Conservation (phyloP, 2,888 invertebrate genomes). For the Melanargia galathea region DNA sequence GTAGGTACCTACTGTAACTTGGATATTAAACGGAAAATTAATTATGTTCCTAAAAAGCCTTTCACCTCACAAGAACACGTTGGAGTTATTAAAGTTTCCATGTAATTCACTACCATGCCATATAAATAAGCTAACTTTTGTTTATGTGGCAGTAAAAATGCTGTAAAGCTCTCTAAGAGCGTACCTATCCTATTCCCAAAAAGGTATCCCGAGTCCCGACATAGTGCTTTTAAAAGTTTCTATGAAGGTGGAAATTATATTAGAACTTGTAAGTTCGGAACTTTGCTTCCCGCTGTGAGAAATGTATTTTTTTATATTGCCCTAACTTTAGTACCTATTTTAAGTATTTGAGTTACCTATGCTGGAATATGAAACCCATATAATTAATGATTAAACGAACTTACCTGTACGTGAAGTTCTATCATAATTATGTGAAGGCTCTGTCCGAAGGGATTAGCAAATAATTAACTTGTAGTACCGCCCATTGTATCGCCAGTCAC, state of each 20-base stretch:
- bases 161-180: constrained; percentile 22
- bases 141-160: constrained; percentile 29
- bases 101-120: constrained; percentile 16
- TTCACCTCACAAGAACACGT: not conserved
- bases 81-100: constrained; percentile 21
- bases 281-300: constrained; percentile 13
- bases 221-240: constrained; percentile 25
- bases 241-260: constrained; percentile 15
- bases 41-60: not conserved
- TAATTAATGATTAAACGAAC: too few species aligned
- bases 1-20: too few species aligned
- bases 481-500: too few species aligned
- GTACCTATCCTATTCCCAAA: constrained; percentile 26
- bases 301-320: constrained; percentile 17
- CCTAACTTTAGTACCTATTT: constrained; percentile 8
- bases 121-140: constrained; percentile 31
- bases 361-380: constrained; percentile 1
- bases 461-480: too few species aligned
- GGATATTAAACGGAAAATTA: too few species aligned
- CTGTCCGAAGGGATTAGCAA: too few species aligned
- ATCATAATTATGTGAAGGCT: too few species aligned
- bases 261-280: constrained; percentile 18
- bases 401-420: too few species aligned
- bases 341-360: not conserved
- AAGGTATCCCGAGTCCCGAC: constrained; percentile 14